These are phyloP conservation scores for Microctenopoma stevenorrisi DNA, from an alignment of 2,797 vertebrate species.

Conservation along the genomic window DNA sequence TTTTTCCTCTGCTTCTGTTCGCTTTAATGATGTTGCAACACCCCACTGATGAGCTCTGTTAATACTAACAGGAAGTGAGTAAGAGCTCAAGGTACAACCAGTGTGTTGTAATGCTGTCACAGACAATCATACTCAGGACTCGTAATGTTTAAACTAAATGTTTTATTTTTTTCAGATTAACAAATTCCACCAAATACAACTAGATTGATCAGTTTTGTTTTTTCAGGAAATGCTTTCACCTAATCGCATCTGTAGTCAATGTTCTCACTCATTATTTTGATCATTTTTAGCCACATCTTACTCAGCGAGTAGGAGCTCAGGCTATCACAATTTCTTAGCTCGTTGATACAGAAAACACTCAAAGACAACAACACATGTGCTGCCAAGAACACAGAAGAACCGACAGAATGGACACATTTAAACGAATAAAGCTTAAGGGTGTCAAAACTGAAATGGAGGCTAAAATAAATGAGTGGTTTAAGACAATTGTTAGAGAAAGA, in stretches of 20 bases:
- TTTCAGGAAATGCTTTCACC: slow-evolving; percentile 5
- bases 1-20: slow-evolving; percentile 14
- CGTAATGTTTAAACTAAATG: slow-evolving; percentile 33
- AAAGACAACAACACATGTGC: slow-evolving; percentile 1
- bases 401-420: slow-evolving; percentile 3
- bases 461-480: slow-evolving; percentile 23
- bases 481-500: slow-evolving; percentile 41
- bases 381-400: neutral
- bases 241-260: neutral
- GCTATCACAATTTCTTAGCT: neutral
- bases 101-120: neutral
- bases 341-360: slow-evolving; percentile 23
- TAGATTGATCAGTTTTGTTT: neutral
- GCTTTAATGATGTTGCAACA: slow-evolving; percentile 29
- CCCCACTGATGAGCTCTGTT: neutral
- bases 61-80: slow-evolving; percentile 42
- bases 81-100: slow-evolving; percentile 33
- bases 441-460: slow-evolving; percentile 3
- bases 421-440: slow-evolving; percentile 8
- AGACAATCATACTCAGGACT: slow-evolving; percentile 35
- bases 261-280: slow-evolving; percentile 10
- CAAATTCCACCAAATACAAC: slow-evolving; percentile 43
- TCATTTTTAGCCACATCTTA: neutral
- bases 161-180: slow-evolving; percentile 48
- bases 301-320: neutral